Evolutionary conservation across 2,797 vertebrate species (phyloP).

Genomic region (Cercopithecus hamlyni): DNA sequence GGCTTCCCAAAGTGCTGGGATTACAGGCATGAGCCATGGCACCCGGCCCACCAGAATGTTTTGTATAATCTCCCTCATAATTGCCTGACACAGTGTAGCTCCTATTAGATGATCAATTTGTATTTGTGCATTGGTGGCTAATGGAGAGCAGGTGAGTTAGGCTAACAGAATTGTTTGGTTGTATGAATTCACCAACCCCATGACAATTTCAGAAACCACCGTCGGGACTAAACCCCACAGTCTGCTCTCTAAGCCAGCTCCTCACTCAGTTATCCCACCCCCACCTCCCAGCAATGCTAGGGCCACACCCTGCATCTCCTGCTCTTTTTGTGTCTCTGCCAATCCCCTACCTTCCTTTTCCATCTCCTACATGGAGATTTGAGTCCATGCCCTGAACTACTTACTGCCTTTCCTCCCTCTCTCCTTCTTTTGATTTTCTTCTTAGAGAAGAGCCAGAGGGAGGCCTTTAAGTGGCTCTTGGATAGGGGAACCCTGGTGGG

Average conservation of each 20-base stretch:
- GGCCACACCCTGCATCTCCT: fast-evolving
- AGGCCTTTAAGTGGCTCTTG: not conserved
- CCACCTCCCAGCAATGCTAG: not conserved
- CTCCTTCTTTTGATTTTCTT: not conserved
- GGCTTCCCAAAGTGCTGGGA: too few species aligned
- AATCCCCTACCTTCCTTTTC: not conserved
- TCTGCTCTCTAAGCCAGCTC: not conserved
- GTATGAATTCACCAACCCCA: not conserved
- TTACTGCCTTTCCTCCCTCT: not conserved
- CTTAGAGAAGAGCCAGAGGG: not conserved
- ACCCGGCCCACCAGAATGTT: not conserved
- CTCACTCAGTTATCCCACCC: not conserved
- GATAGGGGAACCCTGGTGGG: not conserved
- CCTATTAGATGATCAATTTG: not conserved
- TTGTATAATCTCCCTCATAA: not conserved
- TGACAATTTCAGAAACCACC: not conserved
- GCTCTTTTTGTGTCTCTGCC: not conserved
- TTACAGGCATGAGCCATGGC: not conserved
- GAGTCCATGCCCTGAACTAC: not conserved
- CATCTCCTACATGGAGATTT: fast-evolving
- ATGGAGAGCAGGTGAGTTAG: not conserved
- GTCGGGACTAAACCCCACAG: not conserved
- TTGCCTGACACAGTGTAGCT: not conserved
- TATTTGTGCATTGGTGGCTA: not conserved
- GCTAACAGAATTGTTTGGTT: not conserved